Conservation (phyloP, 2,888 invertebrate species). For the Orthonychiurus folsomi region DNA sequence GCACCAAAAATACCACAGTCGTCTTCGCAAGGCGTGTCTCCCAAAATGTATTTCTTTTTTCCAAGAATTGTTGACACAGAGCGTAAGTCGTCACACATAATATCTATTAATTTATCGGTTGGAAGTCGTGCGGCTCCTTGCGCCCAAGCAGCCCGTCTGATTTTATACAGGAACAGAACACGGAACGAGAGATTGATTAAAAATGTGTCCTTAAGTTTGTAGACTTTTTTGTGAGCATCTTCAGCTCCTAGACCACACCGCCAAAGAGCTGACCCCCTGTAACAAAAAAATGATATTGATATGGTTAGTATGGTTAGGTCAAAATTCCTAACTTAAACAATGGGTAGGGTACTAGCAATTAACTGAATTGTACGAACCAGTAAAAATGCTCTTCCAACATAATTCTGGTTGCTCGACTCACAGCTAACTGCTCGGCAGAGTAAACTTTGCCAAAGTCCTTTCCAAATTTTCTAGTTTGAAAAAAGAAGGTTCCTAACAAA, state of each 20-base stretch:
- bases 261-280: conserved; percentile 4
- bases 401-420: conserved; percentile 43
- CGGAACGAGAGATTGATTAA: not conserved
- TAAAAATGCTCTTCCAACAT: conserved; percentile 45
- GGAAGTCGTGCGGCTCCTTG: conserved; percentile 13
- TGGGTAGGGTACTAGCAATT: not conserved
- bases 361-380: conserved; percentile 41
- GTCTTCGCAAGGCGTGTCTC: conserved; percentile 11
- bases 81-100: conserved; percentile 7
- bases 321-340: not conserved
- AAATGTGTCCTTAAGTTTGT: not conserved
- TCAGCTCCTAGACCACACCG: not conserved
- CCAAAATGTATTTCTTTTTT: conserved; percentile 12
- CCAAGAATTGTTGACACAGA: conserved; percentile 14
- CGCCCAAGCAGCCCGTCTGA: not conserved
- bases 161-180: not conserved
- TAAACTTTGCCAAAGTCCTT: conserved; percentile 42
- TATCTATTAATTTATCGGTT: conserved; percentile 4
- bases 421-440: conserved; percentile 41
- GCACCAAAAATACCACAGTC: conserved; percentile 17
- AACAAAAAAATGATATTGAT: not conserved
- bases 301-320: not conserved
- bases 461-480: conserved; percentile 34
- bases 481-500: conserved; percentile 1
- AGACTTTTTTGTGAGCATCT: not conserved